Conservation (phyloP, 2,797 vertebrate species). For the Ctenopoma multispine region DNA sequence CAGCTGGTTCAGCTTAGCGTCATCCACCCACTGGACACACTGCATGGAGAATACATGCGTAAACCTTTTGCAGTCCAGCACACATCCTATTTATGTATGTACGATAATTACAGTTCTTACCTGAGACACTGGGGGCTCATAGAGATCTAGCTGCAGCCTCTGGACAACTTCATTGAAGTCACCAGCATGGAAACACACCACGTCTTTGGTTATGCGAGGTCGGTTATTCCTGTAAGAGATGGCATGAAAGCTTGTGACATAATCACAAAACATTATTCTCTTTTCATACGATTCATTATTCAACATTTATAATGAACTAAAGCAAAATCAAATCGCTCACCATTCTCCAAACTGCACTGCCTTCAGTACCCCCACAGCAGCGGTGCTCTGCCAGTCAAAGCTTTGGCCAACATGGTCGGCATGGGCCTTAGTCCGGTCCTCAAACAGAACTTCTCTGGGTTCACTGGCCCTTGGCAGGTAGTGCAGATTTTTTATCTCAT, state of each 20-base stretch:
- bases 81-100: not conserved
- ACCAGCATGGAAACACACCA: constrained; percentile 97
- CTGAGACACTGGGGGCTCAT: constrained; percentile 98
- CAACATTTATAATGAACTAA: not conserved
- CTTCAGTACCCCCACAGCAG: constrained; percentile 98
- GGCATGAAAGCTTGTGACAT: accelerated
- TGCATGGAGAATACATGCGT: constrained; percentile 38
- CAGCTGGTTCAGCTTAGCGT: constrained; percentile 99
- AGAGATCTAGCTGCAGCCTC: constrained; percentile 95
- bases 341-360: constrained; percentile 97
- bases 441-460: constrained; percentile 96
- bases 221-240: constrained; percentile 87
- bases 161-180: constrained; percentile 97
- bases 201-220: constrained; percentile 98
- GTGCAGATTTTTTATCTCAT: constrained; percentile 97
- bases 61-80: accelerated
- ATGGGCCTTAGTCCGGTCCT: constrained; percentile 96
- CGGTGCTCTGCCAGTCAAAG: constrained; percentile 99
- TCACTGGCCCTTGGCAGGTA: constrained; percentile 97
- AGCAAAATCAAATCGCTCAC: constrained; percentile 69
- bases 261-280: not conserved
- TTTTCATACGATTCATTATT: not conserved
- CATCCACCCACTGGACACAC: constrained; percentile 91
- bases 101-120: constrained; percentile 70
- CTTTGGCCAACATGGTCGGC: constrained; percentile 98